phyloP scores from a whole-genome alignment of 1,140 invertebrate genomes.

The Maconellicoccus hirsutus region DNA sequence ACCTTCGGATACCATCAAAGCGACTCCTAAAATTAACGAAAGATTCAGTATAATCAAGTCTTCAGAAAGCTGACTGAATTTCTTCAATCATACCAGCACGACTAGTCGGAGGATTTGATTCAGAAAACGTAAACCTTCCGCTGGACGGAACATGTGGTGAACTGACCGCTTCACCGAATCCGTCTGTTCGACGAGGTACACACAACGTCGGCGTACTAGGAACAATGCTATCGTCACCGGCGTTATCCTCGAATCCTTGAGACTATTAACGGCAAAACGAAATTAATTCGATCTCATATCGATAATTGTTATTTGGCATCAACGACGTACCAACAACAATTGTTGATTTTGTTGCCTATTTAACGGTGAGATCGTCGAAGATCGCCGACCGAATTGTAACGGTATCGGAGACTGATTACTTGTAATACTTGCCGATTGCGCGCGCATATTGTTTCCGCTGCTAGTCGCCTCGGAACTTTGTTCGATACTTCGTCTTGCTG shows the following conservation, averaged over 20 bases:
- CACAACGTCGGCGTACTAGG: conserved; percentile 80
- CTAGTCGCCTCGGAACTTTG: neutral
- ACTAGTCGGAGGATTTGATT: conserved; percentile 35
- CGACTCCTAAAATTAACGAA: no score
- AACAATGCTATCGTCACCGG: conserved; percentile 76
- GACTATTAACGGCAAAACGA: conserved; percentile 33
- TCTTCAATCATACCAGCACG: conserved; percentile 29
- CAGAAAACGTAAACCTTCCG: conserved; percentile 59
- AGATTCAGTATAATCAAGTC: neutral
- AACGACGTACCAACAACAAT: conserved; percentile 45
- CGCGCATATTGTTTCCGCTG: neutral
- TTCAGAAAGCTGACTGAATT: neutral
- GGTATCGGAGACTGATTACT: neutral
- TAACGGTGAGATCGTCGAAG: conserved; percentile 29
- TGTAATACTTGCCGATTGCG: neutral
- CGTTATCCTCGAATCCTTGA: conserved; percentile 44
- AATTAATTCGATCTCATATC: conserved; percentile 26
- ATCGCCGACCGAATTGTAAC: neutral
- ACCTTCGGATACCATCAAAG: conserved; percentile 45
- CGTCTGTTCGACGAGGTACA: conserved; percentile 68
- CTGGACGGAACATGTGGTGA: conserved; percentile 62
- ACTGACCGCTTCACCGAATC: conserved; percentile 65
- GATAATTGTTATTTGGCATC: conserved; percentile 21
- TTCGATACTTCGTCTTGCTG: neutral
- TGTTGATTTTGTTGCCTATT: conserved; percentile 46